These are phyloP conservation scores for Erannis defoliaria DNA, from an alignment of 2,888 invertebrate species.

Conservation along the genomic window DNA sequence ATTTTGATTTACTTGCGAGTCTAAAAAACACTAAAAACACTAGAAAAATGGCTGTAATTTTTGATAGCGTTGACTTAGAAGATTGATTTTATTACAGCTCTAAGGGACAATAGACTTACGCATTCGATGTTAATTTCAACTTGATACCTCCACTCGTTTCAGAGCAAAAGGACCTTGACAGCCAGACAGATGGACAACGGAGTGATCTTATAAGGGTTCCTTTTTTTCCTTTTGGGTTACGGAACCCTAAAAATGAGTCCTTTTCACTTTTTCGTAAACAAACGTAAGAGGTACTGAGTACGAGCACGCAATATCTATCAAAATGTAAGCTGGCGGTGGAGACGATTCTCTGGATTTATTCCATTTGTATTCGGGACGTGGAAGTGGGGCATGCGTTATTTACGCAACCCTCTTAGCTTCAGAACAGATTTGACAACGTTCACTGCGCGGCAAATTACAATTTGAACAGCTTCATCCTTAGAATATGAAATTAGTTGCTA, in stretches of 20 bases:
- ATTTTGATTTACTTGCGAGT: too few species aligned
- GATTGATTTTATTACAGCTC: too few species aligned
- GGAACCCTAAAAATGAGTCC: neutral
- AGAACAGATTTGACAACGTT: constrained; percentile 52
- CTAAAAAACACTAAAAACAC: too few species aligned
- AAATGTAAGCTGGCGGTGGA: constrained; percentile 48
- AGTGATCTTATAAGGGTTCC: too few species aligned
- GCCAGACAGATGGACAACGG: too few species aligned
- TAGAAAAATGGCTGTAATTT: too few species aligned
- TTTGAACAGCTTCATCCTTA: constrained; percentile 20
- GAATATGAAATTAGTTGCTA: constrained; percentile 23
- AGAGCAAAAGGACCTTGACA: too few species aligned
- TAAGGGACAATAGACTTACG: too few species aligned
- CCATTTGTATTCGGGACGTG: constrained; percentile 64
- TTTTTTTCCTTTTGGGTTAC: too few species aligned
- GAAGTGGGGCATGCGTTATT: constrained; percentile 63
- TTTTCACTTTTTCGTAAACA: neutral
- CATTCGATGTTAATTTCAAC: too few species aligned
- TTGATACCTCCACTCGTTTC: too few species aligned
- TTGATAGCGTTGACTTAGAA: too few species aligned
- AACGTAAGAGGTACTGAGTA: constrained; percentile 9
- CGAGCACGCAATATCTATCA: constrained; percentile 49
- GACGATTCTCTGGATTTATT: constrained; percentile 62
- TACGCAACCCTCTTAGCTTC: constrained; percentile 51
- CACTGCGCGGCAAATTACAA: constrained; percentile 33